Base-by-base conservation (phyloP, 2,888 invertebrate species). In the Epistrophella euchroma region DNA sequence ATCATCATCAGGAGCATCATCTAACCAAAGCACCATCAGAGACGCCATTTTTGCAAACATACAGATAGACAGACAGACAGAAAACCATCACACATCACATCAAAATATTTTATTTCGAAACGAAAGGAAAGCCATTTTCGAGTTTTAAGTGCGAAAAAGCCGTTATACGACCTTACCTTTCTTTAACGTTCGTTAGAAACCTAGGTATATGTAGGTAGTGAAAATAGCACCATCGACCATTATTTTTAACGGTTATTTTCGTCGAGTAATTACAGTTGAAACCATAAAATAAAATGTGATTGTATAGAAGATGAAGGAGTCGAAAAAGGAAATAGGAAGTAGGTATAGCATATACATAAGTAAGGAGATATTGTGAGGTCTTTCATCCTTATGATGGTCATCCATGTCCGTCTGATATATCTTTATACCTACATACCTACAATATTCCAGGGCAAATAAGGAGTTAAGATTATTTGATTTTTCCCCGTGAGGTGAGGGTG, bases 191-290 rank as follows among this genome's bases (percentile, higher is more conserved):
- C 17, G n/a, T n/a, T 64, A 52, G 7, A 22, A 13, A 50, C 22
- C 13, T 22, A 50, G 11, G 11, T 22, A 19, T 1, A 0, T 50
- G 19, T 19, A 2, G 1, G 19, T 50, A 50, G 56, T 28, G n/a
- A 43, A 62, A 45, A 78, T 60, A 78, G 77, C 78, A 84, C 74
- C 74, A 84, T 74, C 60, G 77, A 58, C 81, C 82, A 86, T 86
- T 86, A 86, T 82, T 86, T 86, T 86, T 86, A 86, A 86, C 86
- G 77, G 77, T 82, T 86, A 86, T 82, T 81, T 86, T 82, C 82
- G 66, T 86, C 55, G 82, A 86, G 86, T 86, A 86, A 86, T 86
- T 86, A 86, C 82, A 82, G 86, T 86, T 86, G 86, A 78, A 86
- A 78, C 77, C 82, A 73, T 82, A 82, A 86, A 86, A 86, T 86